Evolutionary conservation across 2,888 invertebrate genomes (phyloP).

Genomic region (Drosophila melanosoma): DNA sequence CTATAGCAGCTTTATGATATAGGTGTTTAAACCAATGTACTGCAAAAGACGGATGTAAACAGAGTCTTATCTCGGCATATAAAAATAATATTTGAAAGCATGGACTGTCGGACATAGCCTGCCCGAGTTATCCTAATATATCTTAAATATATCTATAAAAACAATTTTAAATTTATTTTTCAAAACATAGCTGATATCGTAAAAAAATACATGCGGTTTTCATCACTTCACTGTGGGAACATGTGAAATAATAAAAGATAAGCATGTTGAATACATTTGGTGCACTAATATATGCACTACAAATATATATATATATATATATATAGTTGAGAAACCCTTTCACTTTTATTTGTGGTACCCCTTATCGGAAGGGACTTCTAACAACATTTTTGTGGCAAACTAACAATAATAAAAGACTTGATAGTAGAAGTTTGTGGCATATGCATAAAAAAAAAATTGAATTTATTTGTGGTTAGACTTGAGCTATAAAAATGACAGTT

Average conservation of each 20-base stretch:
- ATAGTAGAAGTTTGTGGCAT: neutral
- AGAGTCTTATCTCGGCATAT: neutral
- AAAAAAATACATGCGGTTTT: neutral
- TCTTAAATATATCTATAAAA: neutral
- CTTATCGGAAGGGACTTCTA: neutral
- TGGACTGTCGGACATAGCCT: no score
- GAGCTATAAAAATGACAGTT: slow-evolving; percentile 38
- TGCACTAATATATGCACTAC: neutral
- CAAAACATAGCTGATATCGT: neutral
- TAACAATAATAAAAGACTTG: slow-evolving; percentile 1
- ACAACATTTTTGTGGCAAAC: neutral
- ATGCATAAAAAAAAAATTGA: neutral
- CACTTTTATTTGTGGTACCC: neutral
- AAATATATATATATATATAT: neutral
- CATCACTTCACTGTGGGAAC: slow-evolving; percentile 10
- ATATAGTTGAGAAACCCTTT: neutral
- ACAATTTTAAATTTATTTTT: neutral
- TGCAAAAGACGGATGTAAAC: neutral
- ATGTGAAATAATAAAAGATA: slow-evolving; percentile 32
- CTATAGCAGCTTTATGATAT: neutral
- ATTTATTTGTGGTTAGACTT: slow-evolving; percentile 10
- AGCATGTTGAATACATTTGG: neutral
- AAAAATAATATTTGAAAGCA: no score
- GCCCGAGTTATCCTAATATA: no score
- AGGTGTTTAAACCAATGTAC: neutral